Percentiles rank a stretch among this genome's conserved stretches.
Evolutionary conservation across 2,113 vertebrate genomes (phyloP).

Genomic region (Varanus komodoensis): DNA sequence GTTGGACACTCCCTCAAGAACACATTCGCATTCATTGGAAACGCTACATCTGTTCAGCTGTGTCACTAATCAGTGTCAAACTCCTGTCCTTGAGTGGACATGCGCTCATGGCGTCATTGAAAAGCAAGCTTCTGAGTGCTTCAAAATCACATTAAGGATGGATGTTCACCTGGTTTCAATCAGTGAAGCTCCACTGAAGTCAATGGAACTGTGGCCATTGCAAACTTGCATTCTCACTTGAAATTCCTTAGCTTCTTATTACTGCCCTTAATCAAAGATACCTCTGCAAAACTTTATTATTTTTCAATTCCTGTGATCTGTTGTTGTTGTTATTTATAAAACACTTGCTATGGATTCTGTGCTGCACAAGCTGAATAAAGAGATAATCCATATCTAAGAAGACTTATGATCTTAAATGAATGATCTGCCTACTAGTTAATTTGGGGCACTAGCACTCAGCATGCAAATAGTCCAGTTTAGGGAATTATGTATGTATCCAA

Average conservation of each 20-base stretch:
- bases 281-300: constrained; percentile 21
- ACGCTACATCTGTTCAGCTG: not conserved
- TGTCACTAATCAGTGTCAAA: not conserved
- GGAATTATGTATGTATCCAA: not conserved
- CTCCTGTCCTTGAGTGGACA: constrained; percentile 17
- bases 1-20: constrained; percentile 11
- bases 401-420: not conserved
- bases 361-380: not conserved
- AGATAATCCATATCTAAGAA: rapidly evolving
- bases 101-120: not conserved
- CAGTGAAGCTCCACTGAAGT: constrained; percentile 13
- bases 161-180: constrained; percentile 12
- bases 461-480: not conserved
- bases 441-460: not conserved
- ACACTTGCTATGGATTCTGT: not conserved
- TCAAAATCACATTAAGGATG: constrained; percentile 8
- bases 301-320: constrained; percentile 43
- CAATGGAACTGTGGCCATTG: not conserved
- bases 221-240: constrained; percentile 2
- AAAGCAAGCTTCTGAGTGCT: not conserved
- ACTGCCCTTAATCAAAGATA: constrained; percentile 44
- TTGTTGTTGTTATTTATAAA: constrained; percentile 28
- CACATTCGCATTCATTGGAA: not conserved
- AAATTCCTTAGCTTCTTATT: constrained; percentile 1
- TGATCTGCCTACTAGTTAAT: not conserved